Percentiles rank a stretch among this genome's conserved stretches.
Conservation (phyloP, 2,113 vertebrate genomes). For the Marmota monax region DNA sequence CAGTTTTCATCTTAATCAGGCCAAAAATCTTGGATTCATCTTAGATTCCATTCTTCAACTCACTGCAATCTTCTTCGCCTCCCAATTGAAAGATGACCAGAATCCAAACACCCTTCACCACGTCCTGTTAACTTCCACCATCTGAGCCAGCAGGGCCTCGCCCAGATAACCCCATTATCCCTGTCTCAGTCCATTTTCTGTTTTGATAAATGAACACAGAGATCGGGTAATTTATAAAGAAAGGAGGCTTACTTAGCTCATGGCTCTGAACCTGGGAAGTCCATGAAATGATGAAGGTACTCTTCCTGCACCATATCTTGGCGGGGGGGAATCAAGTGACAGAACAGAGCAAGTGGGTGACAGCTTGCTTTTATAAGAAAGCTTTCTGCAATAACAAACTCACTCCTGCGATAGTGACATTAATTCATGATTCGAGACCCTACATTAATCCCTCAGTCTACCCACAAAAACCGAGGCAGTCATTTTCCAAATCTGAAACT, state of each 20-base stretch:
- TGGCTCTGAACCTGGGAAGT: neutral
- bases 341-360: neutral
- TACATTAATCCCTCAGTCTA: neutral
- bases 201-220: neutral
- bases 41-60: neutral
- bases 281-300: neutral
- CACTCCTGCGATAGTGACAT: neutral
- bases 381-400: neutral
- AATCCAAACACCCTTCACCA: neutral
- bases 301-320: neutral
- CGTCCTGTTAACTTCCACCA: neutral
- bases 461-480: neutral
- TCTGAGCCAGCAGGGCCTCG: neutral
- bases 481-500: neutral
- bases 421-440: neutral
- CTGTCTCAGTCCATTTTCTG: neutral
- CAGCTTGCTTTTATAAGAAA: neutral
- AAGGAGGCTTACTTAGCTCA: neutral
- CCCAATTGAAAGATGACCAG: neutral
- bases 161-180: neutral
- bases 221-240: neutral
- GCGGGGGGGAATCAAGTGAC: too few relatives aligned
- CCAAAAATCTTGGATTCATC: neutral
- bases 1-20: neutral
- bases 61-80: neutral